These are phyloP conservation scores for Oscheius sp. DNA, from an alignment of 2,888 invertebrate genomes.

Conservation along the genomic window DNA sequence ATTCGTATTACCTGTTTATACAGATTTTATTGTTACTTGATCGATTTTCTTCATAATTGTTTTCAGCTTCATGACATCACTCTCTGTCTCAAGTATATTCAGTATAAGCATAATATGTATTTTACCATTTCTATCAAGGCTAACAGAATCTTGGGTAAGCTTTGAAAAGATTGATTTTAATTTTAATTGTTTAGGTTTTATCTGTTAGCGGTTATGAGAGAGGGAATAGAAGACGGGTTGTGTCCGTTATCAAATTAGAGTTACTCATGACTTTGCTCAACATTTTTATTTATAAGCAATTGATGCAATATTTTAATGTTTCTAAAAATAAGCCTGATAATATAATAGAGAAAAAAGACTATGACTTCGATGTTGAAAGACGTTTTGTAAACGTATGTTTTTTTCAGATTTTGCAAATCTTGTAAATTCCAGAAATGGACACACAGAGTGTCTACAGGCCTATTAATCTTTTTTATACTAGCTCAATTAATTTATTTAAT, in stretches of 20 bases:
- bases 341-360: too few relatives aligned
- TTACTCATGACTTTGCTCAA: constrained; percentile 43
- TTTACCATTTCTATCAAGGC: constrained; percentile 29
- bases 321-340: too few relatives aligned
- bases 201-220: constrained; percentile 50
- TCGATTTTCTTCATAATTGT: not conserved
- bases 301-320: constrained; percentile 45
- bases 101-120: constrained; percentile 27
- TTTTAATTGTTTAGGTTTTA: constrained; percentile 44
- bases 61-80: constrained; percentile 1
- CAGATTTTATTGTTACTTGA: not conserved
- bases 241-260: constrained; percentile 55
- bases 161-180: too few relatives aligned
- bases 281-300: constrained; percentile 47
- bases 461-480: constrained; percentile 39
- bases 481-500: constrained; percentile 52
- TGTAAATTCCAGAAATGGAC: constrained; percentile 21
- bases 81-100: constrained; percentile 25
- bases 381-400: not conserved
- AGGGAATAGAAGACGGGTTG: constrained; percentile 59
- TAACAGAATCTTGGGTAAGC: constrained; percentile 42
- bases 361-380: not conserved
- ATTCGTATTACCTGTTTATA: not conserved
- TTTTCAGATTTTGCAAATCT: too few relatives aligned
- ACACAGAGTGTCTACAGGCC: constrained; percentile 26